Evolutionary conservation across 2,797 vertebrate genomes (phyloP).

Genomic region (Ctenopoma multispine): DNA sequence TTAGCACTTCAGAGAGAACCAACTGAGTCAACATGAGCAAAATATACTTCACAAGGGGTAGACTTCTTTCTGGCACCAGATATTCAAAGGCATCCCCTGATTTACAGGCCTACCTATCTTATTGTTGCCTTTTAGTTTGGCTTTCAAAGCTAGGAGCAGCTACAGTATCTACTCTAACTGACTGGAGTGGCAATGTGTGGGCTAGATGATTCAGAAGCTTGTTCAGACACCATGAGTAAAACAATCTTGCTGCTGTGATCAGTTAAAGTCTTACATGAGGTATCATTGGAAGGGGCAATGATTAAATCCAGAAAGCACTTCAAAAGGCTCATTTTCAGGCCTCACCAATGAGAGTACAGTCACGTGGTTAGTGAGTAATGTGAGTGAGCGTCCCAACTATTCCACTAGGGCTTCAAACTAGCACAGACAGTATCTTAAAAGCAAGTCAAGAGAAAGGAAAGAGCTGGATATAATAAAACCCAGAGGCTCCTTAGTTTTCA

Average conservation of each 20-base stretch:
- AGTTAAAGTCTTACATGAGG: constrained; percentile 6
- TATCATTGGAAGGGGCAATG: neutral
- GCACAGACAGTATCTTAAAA: constrained; percentile 21
- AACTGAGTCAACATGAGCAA: constrained; percentile 10
- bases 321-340: neutral
- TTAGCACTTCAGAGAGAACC: constrained; percentile 22
- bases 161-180: neutral
- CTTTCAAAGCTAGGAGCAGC: too few species aligned
- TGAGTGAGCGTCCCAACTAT: neutral
- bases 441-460: constrained; percentile 16
- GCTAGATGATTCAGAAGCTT: constrained; percentile 11
- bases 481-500: constrained; percentile 32
- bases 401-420: neutral
- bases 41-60: neutral
- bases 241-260: neutral
- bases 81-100: constrained; percentile 1
- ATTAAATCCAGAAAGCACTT: neutral
- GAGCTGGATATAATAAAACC: constrained; percentile 28
- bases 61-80: constrained; percentile 15
- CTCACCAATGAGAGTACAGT: neutral
- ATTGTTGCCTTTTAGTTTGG: neutral
- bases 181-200: neutral
- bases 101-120: neutral
- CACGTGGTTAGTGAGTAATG: neutral
- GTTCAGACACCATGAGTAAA: constrained; percentile 1